Evolutionary conservation across 2,888 invertebrate genomes (phyloP), one percentile per base, ranked within the genome.

Genomic region (Drosophila stalkeri): DNA sequence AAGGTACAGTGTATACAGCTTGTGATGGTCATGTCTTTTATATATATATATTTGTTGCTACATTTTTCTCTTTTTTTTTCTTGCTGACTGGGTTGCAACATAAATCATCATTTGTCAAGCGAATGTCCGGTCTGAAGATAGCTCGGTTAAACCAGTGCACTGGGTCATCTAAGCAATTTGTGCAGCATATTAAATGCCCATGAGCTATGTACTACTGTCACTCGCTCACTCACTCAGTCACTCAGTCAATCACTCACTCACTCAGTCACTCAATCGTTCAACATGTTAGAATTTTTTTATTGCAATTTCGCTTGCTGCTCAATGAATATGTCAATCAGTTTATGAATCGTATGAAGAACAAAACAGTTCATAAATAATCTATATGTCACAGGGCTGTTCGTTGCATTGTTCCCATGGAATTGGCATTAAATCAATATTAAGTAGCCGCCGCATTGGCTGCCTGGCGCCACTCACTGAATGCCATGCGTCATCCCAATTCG

Each of bases 61-160:
- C 0, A 27, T 11, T 43, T 27, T 27, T 16, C 0, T 49, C 11
- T 9, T 12, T 27, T 27, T 27, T 31, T n/a, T 35, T 41, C n/a
- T 8, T 41, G 39, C 33, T 16, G 35, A 18, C 39, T 39, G 39
- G 23, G 11, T 3, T 60, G 46, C 63, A 65, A 56, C 70, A 77
- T 84, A 75, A 83, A 83, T 81, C 84, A 83, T 81, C 75, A 84
- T 84, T 84, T 83, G 81, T 84, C 81, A 81, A 69, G 55, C 56
- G 64, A 74, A 72, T 80, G 81, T 82, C 80, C 80, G 73, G 62
- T 52, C 44, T 54, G 39, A 49, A 31, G 23, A 49, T 16, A 78
- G 27, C 73, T 72, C 18, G 56, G 33, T 47, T 67, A 27, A 77
- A 64, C 27, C 61, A 69, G 67, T 37, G 57, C 63, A 82, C 52